A percentile compares a stretch with the other conserved stretches of the same genome.
Conservation (phyloP, 2,797 vertebrate genomes). For the Anabas testudineus region DNA sequence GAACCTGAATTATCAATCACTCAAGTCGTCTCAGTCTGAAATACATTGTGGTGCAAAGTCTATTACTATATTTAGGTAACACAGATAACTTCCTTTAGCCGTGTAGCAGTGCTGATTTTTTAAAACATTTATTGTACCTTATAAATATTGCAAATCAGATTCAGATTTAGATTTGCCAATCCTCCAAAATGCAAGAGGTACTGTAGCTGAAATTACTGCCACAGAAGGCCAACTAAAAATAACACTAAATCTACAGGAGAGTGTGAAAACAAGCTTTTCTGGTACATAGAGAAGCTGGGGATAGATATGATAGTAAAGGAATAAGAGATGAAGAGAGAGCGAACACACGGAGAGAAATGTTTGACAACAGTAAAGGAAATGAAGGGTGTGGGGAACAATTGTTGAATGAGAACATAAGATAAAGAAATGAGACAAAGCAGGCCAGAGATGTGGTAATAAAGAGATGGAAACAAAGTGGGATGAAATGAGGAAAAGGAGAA, state of each 20-base stretch:
- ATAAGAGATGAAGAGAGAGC: conserved; percentile 5
- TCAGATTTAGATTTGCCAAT: neutral
- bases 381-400: conserved; percentile 20
- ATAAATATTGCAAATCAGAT: neutral
- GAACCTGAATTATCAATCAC: neutral
- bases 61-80: neutral
- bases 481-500: conserved; percentile 30
- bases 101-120: neutral
- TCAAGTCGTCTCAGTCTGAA: neutral
- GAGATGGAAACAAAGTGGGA: conserved; percentile 16
- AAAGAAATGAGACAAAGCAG: conserved; percentile 24
- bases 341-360: conserved; percentile 32
- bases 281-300: conserved; percentile 19
- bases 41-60: neutral
- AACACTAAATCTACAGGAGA: conserved; percentile 19
- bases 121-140: neutral
- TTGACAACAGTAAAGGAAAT: conserved; percentile 31
- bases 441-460: conserved; percentile 13
- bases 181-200: neutral
- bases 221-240: conserved; percentile 13
- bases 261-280: conserved; percentile 10
- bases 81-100: neutral
- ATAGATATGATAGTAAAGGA: conserved; percentile 25
- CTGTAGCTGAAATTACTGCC: neutral
- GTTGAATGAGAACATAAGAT: conserved; percentile 11